phyloP scores from a whole-genome alignment of 2,797 vertebrate genomes.

The Loris lydekkerianus region DNA sequence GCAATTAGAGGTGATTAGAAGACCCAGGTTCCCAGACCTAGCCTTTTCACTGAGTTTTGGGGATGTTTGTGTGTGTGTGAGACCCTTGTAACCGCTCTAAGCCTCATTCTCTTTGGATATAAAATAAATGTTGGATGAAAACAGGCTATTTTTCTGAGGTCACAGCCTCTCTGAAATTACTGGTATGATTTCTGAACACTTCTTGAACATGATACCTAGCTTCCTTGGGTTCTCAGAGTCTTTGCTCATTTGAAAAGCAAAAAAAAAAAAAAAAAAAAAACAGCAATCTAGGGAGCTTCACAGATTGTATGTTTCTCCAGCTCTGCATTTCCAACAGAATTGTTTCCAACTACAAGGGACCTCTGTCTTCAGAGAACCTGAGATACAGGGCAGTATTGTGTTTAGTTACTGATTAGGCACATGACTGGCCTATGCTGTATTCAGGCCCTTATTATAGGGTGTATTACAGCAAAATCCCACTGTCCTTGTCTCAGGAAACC shows the following conservation, averaged over 20 bases:
- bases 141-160: background rate
- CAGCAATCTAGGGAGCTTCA: background rate
- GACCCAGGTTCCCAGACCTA: background rate
- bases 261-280: background rate
- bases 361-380: constrained; percentile 68
- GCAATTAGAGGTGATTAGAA: background rate
- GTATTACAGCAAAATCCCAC: constrained; percentile 6
- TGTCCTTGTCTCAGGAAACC: constrained; percentile 33
- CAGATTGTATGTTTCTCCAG: background rate
- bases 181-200: background rate
- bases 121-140: background rate
- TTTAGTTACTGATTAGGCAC: constrained; percentile 25
- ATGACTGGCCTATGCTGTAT: background rate
- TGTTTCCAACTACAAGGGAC: constrained; percentile 52
- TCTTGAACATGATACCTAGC: background rate
- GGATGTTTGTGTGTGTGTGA: background rate
- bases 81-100: background rate
- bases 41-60: background rate
- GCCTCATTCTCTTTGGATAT: background rate
- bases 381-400: constrained; percentile 30
- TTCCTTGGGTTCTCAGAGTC: constrained; percentile 7
- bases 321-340: constrained; percentile 54
- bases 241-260: constrained; percentile 43
- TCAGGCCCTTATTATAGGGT: constrained; percentile 12
- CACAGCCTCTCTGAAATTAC: background rate